These are phyloP conservation scores for Monoplex corrugatus DNA, from an alignment of 2,888 invertebrate genomes.

Conservation along the genomic window DNA sequence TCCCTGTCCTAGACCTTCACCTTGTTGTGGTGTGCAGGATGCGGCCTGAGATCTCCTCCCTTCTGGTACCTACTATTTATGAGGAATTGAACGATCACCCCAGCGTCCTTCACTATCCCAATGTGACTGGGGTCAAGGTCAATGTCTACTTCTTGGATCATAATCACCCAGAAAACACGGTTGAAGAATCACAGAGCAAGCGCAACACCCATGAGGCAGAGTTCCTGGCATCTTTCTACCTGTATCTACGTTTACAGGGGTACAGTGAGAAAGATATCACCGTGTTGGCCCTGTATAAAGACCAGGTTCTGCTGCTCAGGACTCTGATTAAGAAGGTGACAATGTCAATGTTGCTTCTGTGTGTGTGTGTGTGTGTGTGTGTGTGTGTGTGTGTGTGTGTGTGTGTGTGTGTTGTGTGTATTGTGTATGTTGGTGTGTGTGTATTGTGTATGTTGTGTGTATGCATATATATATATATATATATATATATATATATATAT, in stretches of 20 bases:
- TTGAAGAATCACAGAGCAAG: slow-evolving; percentile 84
- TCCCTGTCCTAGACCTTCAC: too few species aligned
- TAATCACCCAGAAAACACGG: slow-evolving; percentile 83
- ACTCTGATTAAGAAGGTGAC: slow-evolving; percentile 62
- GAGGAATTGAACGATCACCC: slow-evolving; percentile 85
- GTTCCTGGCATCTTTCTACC: slow-evolving; percentile 85
- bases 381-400: too few species aligned
- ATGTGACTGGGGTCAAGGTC: slow-evolving; percentile 67
- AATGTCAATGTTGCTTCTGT: background rate
- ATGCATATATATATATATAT: too few species aligned
- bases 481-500: too few species aligned
- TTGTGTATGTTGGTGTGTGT: too few species aligned
- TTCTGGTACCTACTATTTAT: slow-evolving; percentile 87
- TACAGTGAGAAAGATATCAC: slow-evolving; percentile 87
- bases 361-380: too few species aligned
- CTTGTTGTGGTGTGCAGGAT: slow-evolving; percentile 83
- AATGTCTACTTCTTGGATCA: slow-evolving; percentile 89
- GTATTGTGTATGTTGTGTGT: too few species aligned
- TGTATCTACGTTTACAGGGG: slow-evolving; percentile 85
- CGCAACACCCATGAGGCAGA: slow-evolving; percentile 86
- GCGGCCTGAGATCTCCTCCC: slow-evolving; percentile 86
- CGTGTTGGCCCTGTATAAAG: slow-evolving; percentile 88
- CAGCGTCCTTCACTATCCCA: slow-evolving; percentile 83
- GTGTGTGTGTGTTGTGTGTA: too few species aligned
- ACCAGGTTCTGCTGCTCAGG: slow-evolving; percentile 86